Conservation (phyloP, 2,888 invertebrate species). For the Tenthredo livida region DNA sequence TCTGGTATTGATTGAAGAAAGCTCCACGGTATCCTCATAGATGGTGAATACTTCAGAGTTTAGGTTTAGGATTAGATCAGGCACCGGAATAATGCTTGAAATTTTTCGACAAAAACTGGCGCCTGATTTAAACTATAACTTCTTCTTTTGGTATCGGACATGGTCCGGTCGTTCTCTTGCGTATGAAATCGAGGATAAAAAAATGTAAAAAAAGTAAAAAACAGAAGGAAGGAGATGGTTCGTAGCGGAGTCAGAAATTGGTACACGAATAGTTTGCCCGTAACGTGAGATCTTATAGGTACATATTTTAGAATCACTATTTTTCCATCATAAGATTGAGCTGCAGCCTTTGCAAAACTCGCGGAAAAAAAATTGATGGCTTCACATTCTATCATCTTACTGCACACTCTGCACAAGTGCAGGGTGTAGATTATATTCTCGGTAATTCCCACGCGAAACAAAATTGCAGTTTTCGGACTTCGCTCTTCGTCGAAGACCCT, state of each 20-base stretch:
- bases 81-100: background rate
- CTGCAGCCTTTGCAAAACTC: background rate
- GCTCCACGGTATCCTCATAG: background rate
- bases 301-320: background rate
- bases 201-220: background rate
- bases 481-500: conserved; percentile 34
- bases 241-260: background rate
- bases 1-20: conserved; percentile 37
- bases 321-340: background rate
- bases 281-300: background rate
- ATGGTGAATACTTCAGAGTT: background rate
- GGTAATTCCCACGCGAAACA: conserved; percentile 20
- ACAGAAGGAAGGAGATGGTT: background rate
- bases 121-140: conserved; percentile 14
- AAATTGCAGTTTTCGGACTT: conserved; percentile 41
- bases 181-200: background rate
- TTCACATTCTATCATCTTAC: background rate
- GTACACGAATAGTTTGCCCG: conserved; percentile 6
- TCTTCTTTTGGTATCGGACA: conserved; percentile 20
- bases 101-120: conserved; percentile 21
- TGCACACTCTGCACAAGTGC: background rate
- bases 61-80: background rate
- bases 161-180: background rate
- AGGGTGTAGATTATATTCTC: background rate
- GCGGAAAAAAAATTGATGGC: background rate